Base-by-base conservation (phyloP, 2,113 vertebrate genomes). In the Sander vitreus region DNA sequence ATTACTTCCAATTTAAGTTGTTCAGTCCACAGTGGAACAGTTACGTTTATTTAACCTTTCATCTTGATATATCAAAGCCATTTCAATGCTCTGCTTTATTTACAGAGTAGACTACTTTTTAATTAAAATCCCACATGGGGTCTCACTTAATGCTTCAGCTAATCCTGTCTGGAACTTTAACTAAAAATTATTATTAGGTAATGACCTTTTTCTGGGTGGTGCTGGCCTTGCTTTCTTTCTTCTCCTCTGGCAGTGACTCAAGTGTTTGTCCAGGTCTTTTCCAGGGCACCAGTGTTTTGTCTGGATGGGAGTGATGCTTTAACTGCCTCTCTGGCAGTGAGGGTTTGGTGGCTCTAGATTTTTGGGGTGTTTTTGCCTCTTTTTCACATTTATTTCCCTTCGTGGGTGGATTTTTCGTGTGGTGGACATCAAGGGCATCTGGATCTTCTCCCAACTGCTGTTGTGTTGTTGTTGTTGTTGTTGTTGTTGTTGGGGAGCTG, bases 181-280 rank as follows among this genome's bases (percentile, higher is more conserved):
- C 3, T 23, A 11, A 7, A 1, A 51, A 21, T 8, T 39, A 12
- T 67, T 67, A 21, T 11, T 12, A n/a, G 47, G 70, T 88, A 84
- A 36, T 89, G 23, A 95, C 95, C 95, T 92, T 91, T 85, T 95
- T 96, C 21, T 82, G 63, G 60, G n/a, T 19, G 47, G 18, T n/a
- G 62, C 65, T 66, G 12, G 69, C 30, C 59, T 70, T 74, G 70
- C 3, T 78, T 1, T 67, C 65, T 39, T 51, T 71, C 13, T 7
- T 64, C 53, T 55, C 77, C 45, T 27, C 65, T 19, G 77, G 51
- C 14, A 4, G 8, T 6, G 74, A 14, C 18, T 21, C 62, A 18
- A 30, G 30, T 23, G 62, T 30, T 16, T 21, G 73, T 25, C 50
- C 50, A 1, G 78, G 76, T 72, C 83, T 91, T 75, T 55, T 95